Evolutionary conservation across 2,888 invertebrate species (phyloP), one percentile per base, ranked within the genome.

Genomic region (Dinocampus coccinellae): DNA sequence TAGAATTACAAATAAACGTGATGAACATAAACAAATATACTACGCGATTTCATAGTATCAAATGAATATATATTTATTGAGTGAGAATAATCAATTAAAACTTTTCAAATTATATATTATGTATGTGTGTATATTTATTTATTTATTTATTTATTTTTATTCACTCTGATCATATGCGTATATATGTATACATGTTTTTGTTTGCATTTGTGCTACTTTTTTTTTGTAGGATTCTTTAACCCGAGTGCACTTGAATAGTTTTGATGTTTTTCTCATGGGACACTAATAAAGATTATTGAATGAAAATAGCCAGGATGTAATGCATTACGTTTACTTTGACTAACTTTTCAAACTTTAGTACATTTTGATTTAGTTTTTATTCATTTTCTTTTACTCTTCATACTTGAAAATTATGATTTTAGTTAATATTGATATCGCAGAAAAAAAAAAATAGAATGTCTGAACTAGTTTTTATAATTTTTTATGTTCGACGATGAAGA

Each of bases 401-500:
- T 22, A 10, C 64, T 10, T 20, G 16, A 20, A 10, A 33, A 64
- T 13, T 29, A 55, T 47, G 36, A 60, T 71, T 68, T 39, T n/a
- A 64, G 33, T 11, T 33, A 52, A 53, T 67, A 52, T 29, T 26
- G 11, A 6, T 39, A 3, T 4, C 9, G 10, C 4, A 10, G 22
- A 68, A 62, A 57, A 11, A 33, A 68, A 71, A 73, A 47, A 52
- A n/a, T n/a, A n/a, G n/a, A n/a, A n/a, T 9, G 20, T 47, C 16
- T 29, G 34, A 33, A 24, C 57, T 47, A 47, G 52, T 47, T 63
- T 70, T 70, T 10, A 22, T 9, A 47, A 42, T 33, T 64, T 64
- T 65, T 63, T 53, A 33, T 24, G 13, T 39, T 29, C 36, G 22
- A 39, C 70, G 29, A 70, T 58, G 57, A 65, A 63, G 64, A 70